Percentiles rank a stretch among this genome's conserved stretches.
Evolutionary conservation across 2,113 vertebrate genomes (phyloP).

Genomic region (Leuciscus idus): DNA sequence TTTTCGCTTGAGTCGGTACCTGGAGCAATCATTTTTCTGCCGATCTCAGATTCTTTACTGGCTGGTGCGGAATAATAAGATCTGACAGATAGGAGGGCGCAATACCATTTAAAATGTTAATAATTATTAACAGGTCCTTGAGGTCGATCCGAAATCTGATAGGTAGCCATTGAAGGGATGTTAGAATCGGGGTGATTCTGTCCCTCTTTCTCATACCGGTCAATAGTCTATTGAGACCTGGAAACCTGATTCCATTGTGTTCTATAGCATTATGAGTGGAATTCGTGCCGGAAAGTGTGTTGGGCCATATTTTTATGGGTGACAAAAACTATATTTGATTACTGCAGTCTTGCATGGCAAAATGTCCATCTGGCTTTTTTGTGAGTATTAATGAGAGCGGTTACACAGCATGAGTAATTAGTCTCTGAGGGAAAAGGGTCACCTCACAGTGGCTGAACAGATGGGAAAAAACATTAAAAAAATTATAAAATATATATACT

Average conservation of each 20-base stretch:
- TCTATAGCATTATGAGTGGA: neutral
- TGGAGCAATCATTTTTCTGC: too few species aligned
- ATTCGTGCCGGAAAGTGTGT: neutral
- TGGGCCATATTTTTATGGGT: neutral
- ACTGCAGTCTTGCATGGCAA: slow-evolving; percentile 25
- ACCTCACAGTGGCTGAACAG: slow-evolving; percentile 18
- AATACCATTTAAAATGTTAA: too few species aligned
- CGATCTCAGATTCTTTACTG: too few species aligned
- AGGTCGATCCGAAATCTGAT: too few species aligned
- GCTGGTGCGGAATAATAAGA: too few species aligned
- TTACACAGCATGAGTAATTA: slow-evolving; percentile 40
- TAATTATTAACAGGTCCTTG: too few species aligned
- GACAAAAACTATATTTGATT: slow-evolving; percentile 34
- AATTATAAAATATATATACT: neutral
- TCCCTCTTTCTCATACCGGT: too few species aligned
- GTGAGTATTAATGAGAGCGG: slow-evolving; percentile 49
- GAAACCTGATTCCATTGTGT: neutral
- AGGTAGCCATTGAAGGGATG: too few species aligned
- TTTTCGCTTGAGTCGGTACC: too few species aligned
- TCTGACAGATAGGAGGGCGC: too few species aligned
- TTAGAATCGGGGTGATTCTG: too few species aligned
- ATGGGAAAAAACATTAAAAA: neutral
- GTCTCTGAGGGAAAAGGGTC: slow-evolving; percentile 41
- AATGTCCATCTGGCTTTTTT: slow-evolving; percentile 46
- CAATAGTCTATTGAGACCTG: too few species aligned